Evolutionary conservation across 2,797 vertebrate species (phyloP).

Genomic region (Karalla daura): DNA sequence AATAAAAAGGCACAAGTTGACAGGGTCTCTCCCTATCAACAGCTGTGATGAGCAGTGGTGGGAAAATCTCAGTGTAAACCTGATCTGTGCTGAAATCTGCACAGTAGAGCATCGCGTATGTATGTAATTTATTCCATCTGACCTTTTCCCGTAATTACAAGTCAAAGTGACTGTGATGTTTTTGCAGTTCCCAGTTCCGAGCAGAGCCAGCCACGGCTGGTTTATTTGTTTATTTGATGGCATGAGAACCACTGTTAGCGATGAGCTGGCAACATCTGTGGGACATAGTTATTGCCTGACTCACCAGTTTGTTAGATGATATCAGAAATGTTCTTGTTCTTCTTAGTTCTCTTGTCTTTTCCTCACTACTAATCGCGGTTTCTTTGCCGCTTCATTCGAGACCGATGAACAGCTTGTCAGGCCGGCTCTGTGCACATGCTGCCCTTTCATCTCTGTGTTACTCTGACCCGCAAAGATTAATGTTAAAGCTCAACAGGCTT

Average conservation of each 20-base stretch:
- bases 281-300: background rate
- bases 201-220: background rate
- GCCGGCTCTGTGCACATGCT: background rate
- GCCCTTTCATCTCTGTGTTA: background rate
- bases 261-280: background rate
- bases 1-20: no score
- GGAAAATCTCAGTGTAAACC: conserved; percentile 9
- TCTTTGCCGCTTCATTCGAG: background rate
- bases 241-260: background rate
- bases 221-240: background rate
- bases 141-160: background rate
- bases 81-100: background rate
- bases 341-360: background rate
- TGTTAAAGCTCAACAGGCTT: background rate
- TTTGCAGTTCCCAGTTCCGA: background rate
- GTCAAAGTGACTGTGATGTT: background rate
- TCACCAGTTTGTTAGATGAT: background rate
- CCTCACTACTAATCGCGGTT: background rate
- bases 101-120: background rate
- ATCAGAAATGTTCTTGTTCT: background rate
- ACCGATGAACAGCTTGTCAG: background rate
- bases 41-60: background rate
- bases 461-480: background rate
- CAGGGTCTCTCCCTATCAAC: background rate
- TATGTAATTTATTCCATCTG: background rate